A percentile compares a stretch with the other conserved stretches of the same genome.
phyloP scores from a whole-genome alignment of 1,140 invertebrate species.

The Drosophila mojavensis region DNA sequence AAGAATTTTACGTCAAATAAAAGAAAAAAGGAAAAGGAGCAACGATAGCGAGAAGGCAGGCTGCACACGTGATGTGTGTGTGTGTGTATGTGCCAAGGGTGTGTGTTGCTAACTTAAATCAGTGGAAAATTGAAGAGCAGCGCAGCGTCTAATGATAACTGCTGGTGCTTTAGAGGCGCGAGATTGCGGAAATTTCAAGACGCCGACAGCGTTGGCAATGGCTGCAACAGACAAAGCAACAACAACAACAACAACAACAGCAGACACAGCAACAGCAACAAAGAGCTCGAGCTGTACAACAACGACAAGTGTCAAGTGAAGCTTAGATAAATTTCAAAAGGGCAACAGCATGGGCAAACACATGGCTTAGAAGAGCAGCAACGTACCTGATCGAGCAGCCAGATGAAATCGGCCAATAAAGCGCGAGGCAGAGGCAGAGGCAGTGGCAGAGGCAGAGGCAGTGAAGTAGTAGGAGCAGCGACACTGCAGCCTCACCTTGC shows the following conservation, averaged over 20 bases:
- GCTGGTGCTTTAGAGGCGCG: slow-evolving; percentile 76
- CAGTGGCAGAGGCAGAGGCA: slow-evolving; percentile 31
- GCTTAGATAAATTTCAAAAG: slow-evolving; percentile 83
- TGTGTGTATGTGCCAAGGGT: slow-evolving; percentile 11
- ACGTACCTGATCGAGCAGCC: slow-evolving; percentile 14
- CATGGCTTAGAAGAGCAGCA: slow-evolving; percentile 26
- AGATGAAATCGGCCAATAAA: slow-evolving; percentile 21
- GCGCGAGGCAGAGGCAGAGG: slow-evolving; percentile 24
- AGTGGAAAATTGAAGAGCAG: slow-evolving; percentile 74
- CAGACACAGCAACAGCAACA: background rate
- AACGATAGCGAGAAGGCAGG: slow-evolving; percentile 44
- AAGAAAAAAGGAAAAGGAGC: slow-evolving; percentile 48
- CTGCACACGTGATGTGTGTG: slow-evolving; percentile 30
- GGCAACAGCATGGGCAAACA: slow-evolving; percentile 66
- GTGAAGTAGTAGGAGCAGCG: slow-evolving; percentile 10
- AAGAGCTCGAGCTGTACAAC: slow-evolving; percentile 33
- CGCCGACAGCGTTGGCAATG: slow-evolving; percentile 40
- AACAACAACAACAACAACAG: slow-evolving; percentile 8
- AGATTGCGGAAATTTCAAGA: slow-evolving; percentile 73
- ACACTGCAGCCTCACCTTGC: slow-evolving; percentile 62
- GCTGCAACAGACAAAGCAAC: slow-evolving; percentile 11
- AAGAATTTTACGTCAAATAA: too few relatives aligned
- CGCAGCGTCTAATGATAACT: slow-evolving; percentile 76
- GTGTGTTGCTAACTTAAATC: slow-evolving; percentile 67
- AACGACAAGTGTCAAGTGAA: slow-evolving; percentile 79